These are phyloP conservation scores for Cantharis flavilabris DNA, from an alignment of 2,888 invertebrate genomes.

Conservation along the genomic window DNA sequence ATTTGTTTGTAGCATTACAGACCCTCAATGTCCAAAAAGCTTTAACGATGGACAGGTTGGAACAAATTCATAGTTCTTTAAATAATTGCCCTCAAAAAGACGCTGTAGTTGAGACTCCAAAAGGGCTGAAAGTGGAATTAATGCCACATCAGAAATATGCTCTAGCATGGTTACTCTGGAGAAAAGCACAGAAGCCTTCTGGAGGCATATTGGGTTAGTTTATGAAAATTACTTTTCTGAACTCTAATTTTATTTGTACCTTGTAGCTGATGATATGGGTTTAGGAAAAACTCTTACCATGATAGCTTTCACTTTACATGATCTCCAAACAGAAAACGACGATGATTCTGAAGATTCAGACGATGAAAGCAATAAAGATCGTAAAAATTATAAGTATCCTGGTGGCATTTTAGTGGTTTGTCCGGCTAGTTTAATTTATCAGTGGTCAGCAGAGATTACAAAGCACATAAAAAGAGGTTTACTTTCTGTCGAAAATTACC, in stretches of 20 bases:
- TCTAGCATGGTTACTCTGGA: slow-evolving; percentile 86
- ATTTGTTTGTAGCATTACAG: slow-evolving; percentile 61
- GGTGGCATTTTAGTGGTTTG: slow-evolving; percentile 89
- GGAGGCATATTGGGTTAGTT: slow-evolving; percentile 82
- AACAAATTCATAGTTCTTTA: slow-evolving; percentile 73
- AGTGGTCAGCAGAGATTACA: slow-evolving; percentile 85
- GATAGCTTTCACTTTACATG: slow-evolving; percentile 72
- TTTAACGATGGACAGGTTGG: slow-evolving; percentile 72
- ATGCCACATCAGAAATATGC: slow-evolving; percentile 88
- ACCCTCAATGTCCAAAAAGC: slow-evolving; percentile 71
- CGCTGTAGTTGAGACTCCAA: slow-evolving; percentile 63
- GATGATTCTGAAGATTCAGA: slow-evolving; percentile 45
- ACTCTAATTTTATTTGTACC: not conserved
- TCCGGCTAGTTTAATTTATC: slow-evolving; percentile 87
- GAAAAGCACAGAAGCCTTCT: slow-evolving; percentile 82
- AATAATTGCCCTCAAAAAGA: slow-evolving; percentile 68
- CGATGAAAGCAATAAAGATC: slow-evolving; percentile 36
- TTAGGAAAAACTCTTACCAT: slow-evolving; percentile 83
- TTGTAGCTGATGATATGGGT: slow-evolving; percentile 78
- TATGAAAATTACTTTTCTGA: not conserved
- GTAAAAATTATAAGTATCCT: slow-evolving; percentile 30
- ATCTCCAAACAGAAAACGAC: slow-evolving; percentile 55
- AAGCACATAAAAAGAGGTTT: slow-evolving; percentile 65
- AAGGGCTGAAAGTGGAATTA: slow-evolving; percentile 66
- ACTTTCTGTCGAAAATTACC: slow-evolving; percentile 73